Percentiles rank a stretch among this genome's conserved stretches.
phyloP scores from a whole-genome alignment of 2,888 invertebrate species.

The Euspilapteryx auroguttella region DNA sequence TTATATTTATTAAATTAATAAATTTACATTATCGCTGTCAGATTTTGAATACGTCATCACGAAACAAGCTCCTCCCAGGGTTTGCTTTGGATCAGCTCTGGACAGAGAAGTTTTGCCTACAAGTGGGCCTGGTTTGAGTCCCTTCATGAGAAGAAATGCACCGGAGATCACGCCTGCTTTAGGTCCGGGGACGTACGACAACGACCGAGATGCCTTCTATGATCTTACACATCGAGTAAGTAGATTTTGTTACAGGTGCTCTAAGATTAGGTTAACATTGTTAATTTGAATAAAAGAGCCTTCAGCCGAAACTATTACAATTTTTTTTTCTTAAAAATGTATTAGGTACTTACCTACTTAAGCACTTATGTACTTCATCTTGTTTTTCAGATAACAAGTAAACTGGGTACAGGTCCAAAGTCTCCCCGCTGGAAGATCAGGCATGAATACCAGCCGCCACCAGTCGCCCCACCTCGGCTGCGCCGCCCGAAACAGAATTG shows the following conservation, averaged over 20 bases:
- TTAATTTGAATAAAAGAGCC: too few relatives aligned
- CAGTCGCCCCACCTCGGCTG: conserved; percentile 14
- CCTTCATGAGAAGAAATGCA: conserved; percentile 44
- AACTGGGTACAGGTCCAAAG: conserved; percentile 25
- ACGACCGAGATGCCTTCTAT: conserved; percentile 29
- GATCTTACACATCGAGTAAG: conserved; percentile 27
- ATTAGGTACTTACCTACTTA: too few relatives aligned
- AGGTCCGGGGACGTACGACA: conserved; percentile 31
- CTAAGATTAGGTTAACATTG: too few relatives aligned
- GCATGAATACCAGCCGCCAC: conserved; percentile 45
- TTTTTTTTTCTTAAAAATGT: too few relatives aligned
- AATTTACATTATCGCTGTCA: conserved; percentile 12
- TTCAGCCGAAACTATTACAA: too few relatives aligned
- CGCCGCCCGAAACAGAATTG: conserved; percentile 22
- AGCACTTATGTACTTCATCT: too few relatives aligned
- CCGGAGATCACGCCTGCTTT: conserved; percentile 23
- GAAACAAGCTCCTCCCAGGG: conserved; percentile 31
- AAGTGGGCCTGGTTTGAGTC: conserved; percentile 32
- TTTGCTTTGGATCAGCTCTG: conserved; percentile 54
- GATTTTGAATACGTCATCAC: conserved; percentile 62
- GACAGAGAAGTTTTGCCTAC: conserved; percentile 43
- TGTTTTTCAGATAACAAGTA: too few relatives aligned
- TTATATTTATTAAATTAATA: conserved; percentile 3
- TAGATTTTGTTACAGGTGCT: too few relatives aligned
- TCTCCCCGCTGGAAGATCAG: conserved; percentile 30